Conservation (phyloP, 2,888 invertebrate genomes). For the Eledone cirrhosa region DNA sequence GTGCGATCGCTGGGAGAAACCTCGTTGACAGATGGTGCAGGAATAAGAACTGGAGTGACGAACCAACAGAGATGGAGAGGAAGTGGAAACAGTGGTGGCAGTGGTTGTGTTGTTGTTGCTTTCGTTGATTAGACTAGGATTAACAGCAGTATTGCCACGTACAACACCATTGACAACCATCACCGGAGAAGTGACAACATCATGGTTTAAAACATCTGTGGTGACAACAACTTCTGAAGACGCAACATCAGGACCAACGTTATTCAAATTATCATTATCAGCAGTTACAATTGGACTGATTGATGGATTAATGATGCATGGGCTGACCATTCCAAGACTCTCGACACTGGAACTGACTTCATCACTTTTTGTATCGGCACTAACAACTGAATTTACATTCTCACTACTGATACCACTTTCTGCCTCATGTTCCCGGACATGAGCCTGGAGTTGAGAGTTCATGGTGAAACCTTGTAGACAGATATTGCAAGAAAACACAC, state of each 20-base stretch:
- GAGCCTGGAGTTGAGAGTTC: not conserved
- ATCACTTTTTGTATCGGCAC: not conserved
- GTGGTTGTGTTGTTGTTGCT: too few relatives aligned
- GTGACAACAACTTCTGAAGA: conserved; percentile 3
- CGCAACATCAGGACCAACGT: conserved; percentile 5
- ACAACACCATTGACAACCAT: too few relatives aligned
- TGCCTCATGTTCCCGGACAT: conserved; percentile 11
- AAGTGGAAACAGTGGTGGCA: too few relatives aligned
- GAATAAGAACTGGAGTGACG: conserved; percentile 29
- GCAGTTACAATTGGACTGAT: not conserved
- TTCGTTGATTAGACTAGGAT: too few relatives aligned
- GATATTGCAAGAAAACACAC: not conserved
- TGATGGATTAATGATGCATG: not conserved
- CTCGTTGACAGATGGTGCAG: conserved; percentile 35
- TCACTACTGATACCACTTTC: not conserved
- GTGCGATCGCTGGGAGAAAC: conserved; percentile 35
- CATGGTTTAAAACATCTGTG: too few relatives aligned
- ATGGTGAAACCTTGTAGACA: not conserved
- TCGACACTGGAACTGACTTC: not conserved
- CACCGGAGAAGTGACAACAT: not conserved
- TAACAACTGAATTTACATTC: not conserved
- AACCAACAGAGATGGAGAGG: too few relatives aligned
- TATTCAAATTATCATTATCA: not conserved
- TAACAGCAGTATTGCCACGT: too few relatives aligned
- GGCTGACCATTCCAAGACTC: not conserved